Evolutionary conservation across 64 coral and sea anemone species (phyloP), one percentile per base, ranked within the genome.

Genomic region (Catalaphyllia jardinei): DNA sequence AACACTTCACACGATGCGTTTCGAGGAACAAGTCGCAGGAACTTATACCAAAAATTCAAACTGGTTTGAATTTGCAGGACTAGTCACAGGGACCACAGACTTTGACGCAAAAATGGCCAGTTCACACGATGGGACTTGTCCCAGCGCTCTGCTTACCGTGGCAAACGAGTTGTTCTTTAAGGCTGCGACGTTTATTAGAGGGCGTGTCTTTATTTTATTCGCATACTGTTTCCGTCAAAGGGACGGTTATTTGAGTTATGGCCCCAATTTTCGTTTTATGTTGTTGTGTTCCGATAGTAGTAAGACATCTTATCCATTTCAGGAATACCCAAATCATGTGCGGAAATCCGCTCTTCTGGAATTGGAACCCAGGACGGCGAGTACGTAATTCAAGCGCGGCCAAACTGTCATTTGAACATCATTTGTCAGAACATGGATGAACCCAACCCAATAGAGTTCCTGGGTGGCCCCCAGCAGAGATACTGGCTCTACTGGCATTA

Each of bases 391-490:
- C 81, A 93, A 61, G 94, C 88, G 59, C 79, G 94, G 17, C 91
- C 91, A n/a, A 80, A 89, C 31, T 96, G 94, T 73, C 94, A 96
- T 52, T 86, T 96, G 63, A 96, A 92, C 51, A 93, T 96, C 77
- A 96, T 96, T 69, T 96, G 94, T 91, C 88, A 96, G 59, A 96
- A 96, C 77, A 96, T 96, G 94, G 74, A 96, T 49, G 94, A 96
- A 10, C 82, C 94, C 49, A 75, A 83, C 14, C 94, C 94, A 19
- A 96, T 93, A 60, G 94, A 96, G 83, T 96, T 87, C 88, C 88
- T 96, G 14, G 94, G 94, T 11, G 94, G 94, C 0, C 94, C 94
- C 30, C 80, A 92, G 16, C 94, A 96, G 62, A 93, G 93, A 73
- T 88, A 96, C 60, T 96, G 94, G 94, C 39, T 93, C 16, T 96